Evolutionary conservation across 2,113 vertebrate genomes (phyloP).

Genomic region (Hystrix cristata): DNA sequence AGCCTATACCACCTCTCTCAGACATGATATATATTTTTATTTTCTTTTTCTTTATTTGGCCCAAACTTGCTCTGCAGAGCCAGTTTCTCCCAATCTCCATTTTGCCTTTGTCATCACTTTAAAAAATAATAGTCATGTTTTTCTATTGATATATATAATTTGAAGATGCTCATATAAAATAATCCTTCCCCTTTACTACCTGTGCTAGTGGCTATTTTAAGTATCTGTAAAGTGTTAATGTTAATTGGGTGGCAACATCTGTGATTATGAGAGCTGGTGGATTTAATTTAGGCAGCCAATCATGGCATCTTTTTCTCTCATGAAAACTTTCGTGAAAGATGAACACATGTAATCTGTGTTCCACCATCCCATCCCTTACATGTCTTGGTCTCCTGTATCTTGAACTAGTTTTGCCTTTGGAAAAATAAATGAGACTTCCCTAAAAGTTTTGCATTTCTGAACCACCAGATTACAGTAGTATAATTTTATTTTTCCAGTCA

Average conservation of each 20-base stretch:
- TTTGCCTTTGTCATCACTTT: too few species aligned
- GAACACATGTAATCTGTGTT: background rate
- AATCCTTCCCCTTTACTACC: background rate
- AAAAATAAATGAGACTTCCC: conserved; percentile 52
- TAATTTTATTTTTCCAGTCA: background rate
- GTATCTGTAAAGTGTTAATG: conserved; percentile 11
- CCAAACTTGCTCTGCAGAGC: too few species aligned
- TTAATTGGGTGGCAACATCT: conserved; percentile 30
- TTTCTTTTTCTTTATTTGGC: too few species aligned
- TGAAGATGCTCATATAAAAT: background rate
- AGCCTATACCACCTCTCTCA: too few species aligned
- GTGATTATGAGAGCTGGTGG: conserved; percentile 29
- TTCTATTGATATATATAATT: conserved; percentile 35
- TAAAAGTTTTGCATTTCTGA: conserved; percentile 57
- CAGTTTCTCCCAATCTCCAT: too few species aligned
- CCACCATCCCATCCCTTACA: background rate
- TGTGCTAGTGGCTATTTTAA: conserved; percentile 34
- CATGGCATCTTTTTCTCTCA: background rate
- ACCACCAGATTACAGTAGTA: background rate
- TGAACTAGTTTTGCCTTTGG: conserved; percentile 54
- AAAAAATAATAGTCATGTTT: background rate
- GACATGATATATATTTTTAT: too few species aligned
- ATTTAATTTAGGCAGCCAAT: background rate
- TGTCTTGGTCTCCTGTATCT: background rate
- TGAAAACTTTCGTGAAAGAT: background rate